A percentile compares a stretch with the other conserved stretches of the same genome.
These are phyloP conservation scores for Chrysocyon brachyurus DNA, from an alignment of 2,797 vertebrate species.

Conservation along the genomic window DNA sequence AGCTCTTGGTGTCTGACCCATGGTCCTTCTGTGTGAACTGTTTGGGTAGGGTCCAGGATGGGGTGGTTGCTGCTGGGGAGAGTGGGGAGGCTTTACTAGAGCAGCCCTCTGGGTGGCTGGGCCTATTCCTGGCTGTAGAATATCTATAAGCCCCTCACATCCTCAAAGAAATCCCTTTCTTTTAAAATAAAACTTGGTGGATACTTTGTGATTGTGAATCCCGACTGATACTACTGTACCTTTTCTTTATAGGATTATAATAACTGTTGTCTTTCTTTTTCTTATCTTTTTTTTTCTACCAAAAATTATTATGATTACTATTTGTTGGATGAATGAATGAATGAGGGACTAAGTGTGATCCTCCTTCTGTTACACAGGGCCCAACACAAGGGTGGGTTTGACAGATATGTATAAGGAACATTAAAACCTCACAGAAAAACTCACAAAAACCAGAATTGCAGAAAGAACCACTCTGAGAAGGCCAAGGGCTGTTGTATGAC, in stretches of 20 bases:
- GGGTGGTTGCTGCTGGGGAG: background rate
- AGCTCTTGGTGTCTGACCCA: background rate
- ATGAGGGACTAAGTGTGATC: background rate
- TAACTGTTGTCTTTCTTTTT: background rate
- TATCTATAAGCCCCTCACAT: background rate
- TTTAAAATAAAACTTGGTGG: background rate
- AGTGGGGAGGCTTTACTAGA: background rate
- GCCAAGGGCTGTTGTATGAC: background rate
- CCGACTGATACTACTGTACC: background rate
- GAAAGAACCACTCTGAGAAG: too few species aligned
- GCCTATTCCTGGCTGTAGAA: background rate
- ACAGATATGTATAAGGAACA: background rate
- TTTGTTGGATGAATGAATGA: background rate
- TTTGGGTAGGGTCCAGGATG: accelerated
- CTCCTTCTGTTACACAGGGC: background rate
- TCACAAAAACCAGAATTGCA: background rate
- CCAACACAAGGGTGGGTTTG: background rate
- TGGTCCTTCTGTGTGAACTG: background rate
- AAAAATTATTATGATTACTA: background rate
- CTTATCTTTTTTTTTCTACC: background rate
- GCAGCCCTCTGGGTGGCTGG: background rate
- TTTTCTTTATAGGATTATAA: background rate
- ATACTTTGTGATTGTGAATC: background rate
- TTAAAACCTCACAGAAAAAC: background rate
- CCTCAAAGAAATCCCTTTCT: background rate